Conservation (phyloP, 1,140 invertebrate species). For the Lerema accius region DNA sequence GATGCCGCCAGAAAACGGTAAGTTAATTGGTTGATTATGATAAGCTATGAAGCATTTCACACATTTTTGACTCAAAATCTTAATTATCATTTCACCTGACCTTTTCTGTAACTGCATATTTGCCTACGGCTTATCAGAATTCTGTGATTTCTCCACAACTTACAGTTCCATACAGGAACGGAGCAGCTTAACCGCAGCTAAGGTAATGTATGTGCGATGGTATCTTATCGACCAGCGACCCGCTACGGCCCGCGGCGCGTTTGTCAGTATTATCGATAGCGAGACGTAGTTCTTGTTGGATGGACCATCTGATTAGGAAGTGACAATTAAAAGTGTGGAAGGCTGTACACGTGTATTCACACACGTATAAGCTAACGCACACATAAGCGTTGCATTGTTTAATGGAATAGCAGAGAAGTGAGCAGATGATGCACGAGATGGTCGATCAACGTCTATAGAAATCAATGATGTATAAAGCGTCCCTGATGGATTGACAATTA, state of each 20-base stretch:
- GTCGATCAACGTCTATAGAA: too few relatives aligned
- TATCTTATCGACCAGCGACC: slow-evolving; percentile 26
- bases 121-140: slow-evolving; percentile 1
- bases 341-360: not conserved
- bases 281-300: slow-evolving; percentile 18
- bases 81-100: slow-evolving; percentile 17
- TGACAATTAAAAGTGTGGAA: slow-evolving; percentile 21
- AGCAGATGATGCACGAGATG: too few relatives aligned
- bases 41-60: too few relatives aligned
- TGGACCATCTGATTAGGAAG: slow-evolving; percentile 14
- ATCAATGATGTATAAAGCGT: too few relatives aligned
- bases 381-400: too few relatives aligned
- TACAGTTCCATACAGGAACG: slow-evolving; percentile 20
- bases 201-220: slow-evolving; percentile 38
- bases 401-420: too few relatives aligned
- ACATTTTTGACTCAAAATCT: not conserved
- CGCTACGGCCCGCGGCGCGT: slow-evolving; percentile 24
- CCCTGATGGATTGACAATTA: too few relatives aligned
- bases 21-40: too few relatives aligned
- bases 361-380: not conserved
- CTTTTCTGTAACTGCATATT: slow-evolving; percentile 30
- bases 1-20: too few relatives aligned
- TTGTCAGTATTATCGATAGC: slow-evolving; percentile 24
- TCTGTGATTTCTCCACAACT: not conserved
- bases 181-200: slow-evolving; percentile 32